phyloP scores from a whole-genome alignment of 2,797 vertebrate genomes.

The Menidia menidia region DNA sequence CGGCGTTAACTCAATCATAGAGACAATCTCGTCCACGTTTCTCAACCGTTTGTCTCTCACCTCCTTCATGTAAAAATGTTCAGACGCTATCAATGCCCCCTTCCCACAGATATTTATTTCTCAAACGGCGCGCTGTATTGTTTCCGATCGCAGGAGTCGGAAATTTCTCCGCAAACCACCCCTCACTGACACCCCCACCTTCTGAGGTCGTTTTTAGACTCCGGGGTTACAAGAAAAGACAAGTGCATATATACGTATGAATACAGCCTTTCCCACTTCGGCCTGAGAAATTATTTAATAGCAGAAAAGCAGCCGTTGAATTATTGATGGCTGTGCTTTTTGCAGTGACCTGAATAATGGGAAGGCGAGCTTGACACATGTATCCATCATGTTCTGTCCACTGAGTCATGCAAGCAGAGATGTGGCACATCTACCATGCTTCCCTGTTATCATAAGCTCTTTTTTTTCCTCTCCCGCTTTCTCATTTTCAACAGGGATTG shows the following conservation, averaged over 20 bases:
- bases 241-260: conserved; percentile 67
- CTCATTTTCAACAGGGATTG: conserved; percentile 85
- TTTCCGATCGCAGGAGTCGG: conserved; percentile 63
- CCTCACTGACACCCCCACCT: conserved; percentile 58
- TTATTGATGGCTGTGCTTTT: conserved; percentile 85
- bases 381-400: conserved; percentile 78
- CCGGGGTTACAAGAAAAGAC: conserved; percentile 49
- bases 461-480: not conserved
- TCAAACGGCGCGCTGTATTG: conserved; percentile 68
- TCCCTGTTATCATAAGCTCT: conserved; percentile 51
- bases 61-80: conserved; percentile 75
- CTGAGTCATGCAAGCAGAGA: conserved; percentile 77
- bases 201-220: conserved; percentile 58
- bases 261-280: conserved; percentile 84
- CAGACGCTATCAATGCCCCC: conserved; percentile 70
- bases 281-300: conserved; percentile 85
- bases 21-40: conserved; percentile 71
- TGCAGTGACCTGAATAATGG: conserved; percentile 88
- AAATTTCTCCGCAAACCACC: conserved; percentile 48
- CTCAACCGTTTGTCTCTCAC: conserved; percentile 78
- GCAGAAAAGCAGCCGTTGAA: conserved; percentile 82
- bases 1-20: conserved; percentile 71
- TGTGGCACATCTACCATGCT: conserved; percentile 58
- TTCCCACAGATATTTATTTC: conserved; percentile 65
- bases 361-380: conserved; percentile 85